Percentiles rank a stretch among this genome's conserved stretches.
Evolutionary conservation across 2,113 vertebrate species (phyloP).

Genomic region (Heterochromis multidens): DNA sequence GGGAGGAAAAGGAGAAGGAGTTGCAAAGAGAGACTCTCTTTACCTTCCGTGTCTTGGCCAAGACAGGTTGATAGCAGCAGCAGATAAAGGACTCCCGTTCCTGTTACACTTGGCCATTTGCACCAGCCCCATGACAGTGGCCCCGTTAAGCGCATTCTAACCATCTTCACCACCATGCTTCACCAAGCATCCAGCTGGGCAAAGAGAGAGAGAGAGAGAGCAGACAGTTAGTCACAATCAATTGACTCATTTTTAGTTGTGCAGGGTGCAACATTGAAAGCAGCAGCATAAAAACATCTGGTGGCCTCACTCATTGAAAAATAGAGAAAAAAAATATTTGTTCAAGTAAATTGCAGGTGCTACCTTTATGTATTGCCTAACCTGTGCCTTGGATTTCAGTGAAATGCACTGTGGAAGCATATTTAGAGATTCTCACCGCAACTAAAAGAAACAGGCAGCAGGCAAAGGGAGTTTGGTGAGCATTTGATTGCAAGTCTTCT

Average conservation of each 20-base stretch:
- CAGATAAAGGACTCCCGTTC: conserved; percentile 58
- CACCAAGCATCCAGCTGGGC: conserved; percentile 53
- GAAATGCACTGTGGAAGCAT: neutral
- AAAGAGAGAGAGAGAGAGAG: neutral
- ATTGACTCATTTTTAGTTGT: neutral
- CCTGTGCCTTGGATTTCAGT: neutral
- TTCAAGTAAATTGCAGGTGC: neutral
- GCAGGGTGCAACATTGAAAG: neutral
- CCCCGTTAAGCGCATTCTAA: conserved; percentile 28
- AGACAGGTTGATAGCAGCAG: conserved; percentile 63
- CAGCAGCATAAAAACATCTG: neutral
- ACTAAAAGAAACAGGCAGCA: neutral
- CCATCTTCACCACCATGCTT: conserved; percentile 67
- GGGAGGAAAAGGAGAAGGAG: neutral
- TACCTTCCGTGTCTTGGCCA: conserved; percentile 70
- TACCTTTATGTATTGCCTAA: neutral
- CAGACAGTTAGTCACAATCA: conserved; percentile 19
- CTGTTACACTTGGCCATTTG: conserved; percentile 46
- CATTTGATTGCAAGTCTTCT: neutral
- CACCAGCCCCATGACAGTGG: conserved; percentile 37
- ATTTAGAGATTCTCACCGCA: neutral
- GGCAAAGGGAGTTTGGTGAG: neutral
- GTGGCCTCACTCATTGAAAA: neutral
- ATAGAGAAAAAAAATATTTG: neutral
- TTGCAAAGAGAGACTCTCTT: neutral